Base-by-base conservation (phyloP, 2,888 invertebrate genomes). In the Tribolium freemani region DNA sequence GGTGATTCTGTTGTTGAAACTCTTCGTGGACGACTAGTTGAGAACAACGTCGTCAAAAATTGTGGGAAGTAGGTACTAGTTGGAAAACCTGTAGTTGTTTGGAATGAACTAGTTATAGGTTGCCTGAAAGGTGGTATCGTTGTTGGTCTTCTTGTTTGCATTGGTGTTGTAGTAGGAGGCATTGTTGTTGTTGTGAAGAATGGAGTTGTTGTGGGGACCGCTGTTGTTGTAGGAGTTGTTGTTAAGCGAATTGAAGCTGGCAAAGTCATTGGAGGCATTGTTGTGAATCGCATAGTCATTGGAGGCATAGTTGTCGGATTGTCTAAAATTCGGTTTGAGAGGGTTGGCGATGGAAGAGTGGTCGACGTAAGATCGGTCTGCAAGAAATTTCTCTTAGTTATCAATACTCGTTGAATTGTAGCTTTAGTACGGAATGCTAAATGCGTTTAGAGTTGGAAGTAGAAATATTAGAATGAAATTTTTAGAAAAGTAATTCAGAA, bases 61-160 rank as follows among this genome's bases (percentile, higher is more conserved):
- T 77, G 80, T 20, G 83, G 81, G 56, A 81, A 79, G 30, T 80
- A 73, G 3, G 81, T 82, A 38, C 80, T 80, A 5, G 79, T 44
- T 21, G 74, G 75, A 77, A 77, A 48, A 76, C 72, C 38, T 87
- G 86, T 82, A 87, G 87, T 78, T 83, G 82, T 78, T 84, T 9
- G 85, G 83, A 70, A 83, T 84, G 66, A 86, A 72, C 76, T 79
- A 78, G 69, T 67, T 8, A 44, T 26, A 44, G 50, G 57, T 54
- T 61, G 53, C 11, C 56, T 53, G 20, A 67, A 13, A 16, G 71
- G 63, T 10, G 51, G 46, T 8, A 70, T 56, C 20, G 70, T 71
- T 57, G 45, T 66, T 16, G 6, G n/a, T 64, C 38, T 64, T 50
- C 44, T 38, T 26, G 63, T 50, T 26, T 45, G 45, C 5, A 48